phyloP scores from a whole-genome alignment of 2,888 invertebrate genomes.

The Clistopyga incitator region DNA sequence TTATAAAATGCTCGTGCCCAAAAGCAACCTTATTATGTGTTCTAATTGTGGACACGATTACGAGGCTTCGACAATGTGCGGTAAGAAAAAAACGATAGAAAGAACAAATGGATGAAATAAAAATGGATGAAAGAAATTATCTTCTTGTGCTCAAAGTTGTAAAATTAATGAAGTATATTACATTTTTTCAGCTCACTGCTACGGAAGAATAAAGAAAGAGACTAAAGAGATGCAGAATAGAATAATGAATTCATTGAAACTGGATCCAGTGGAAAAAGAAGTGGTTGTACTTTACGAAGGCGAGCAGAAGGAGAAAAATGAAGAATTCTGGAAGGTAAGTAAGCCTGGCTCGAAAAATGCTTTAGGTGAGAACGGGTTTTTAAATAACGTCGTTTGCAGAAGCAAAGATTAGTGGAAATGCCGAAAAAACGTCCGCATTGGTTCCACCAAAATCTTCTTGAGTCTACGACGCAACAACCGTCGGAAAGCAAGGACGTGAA shows the following conservation, averaged over 20 bases:
- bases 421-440: conserved; percentile 93
- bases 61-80: conserved; percentile 92
- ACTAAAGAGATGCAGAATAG: conserved; percentile 92
- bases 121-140: too few relatives aligned
- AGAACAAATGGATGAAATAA: too few relatives aligned
- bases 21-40: conserved; percentile 91
- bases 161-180: conserved; percentile 5
- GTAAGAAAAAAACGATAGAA: conserved; percentile 85
- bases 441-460: conserved; percentile 94
- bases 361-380: not conserved
- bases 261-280: conserved; percentile 92
- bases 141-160: too few relatives aligned
- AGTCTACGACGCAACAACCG: conserved; percentile 90
- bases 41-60: conserved; percentile 93
- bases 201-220: conserved; percentile 92
- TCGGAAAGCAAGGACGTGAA: conserved; percentile 90
- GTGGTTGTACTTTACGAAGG: conserved; percentile 94
- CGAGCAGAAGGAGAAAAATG: conserved; percentile 88
- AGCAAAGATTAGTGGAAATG: conserved; percentile 93
- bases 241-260: conserved; percentile 89
- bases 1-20: conserved; percentile 90
- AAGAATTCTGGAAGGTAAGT: conserved; percentile 82
- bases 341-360: not conserved
- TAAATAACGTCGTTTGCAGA: conserved; percentile 76
- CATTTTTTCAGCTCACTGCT: conserved; percentile 91